Conservation (phyloP, 1,140 invertebrate species). For the Aphis gossypii region DNA sequence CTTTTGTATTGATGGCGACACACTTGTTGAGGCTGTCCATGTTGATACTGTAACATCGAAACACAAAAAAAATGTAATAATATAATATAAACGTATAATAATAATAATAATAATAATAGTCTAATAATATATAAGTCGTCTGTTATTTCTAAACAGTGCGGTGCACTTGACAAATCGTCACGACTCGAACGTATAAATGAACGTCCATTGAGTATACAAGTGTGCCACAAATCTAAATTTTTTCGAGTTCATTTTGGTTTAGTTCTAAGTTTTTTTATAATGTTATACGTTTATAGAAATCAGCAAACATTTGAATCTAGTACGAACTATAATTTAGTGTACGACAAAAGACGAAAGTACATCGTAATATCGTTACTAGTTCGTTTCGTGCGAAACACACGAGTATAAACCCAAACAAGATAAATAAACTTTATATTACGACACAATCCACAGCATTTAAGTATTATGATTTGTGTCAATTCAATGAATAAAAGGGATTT, state of each 20-base stretch:
- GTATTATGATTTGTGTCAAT: background rate
- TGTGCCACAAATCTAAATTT: background rate
- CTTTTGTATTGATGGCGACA: background rate
- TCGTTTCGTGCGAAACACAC: background rate
- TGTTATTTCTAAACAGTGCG: background rate
- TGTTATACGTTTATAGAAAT: background rate
- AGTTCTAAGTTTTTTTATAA: background rate
- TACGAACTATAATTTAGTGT: background rate
- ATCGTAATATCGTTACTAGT: background rate
- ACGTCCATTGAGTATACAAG: background rate
- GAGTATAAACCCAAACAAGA: background rate
- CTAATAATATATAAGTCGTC: no score
- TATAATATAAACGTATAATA: background rate
- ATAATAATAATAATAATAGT: no score
- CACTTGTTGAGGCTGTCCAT: conserved; percentile 42
- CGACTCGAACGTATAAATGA: background rate
- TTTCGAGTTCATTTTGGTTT: background rate
- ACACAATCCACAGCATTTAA: background rate
- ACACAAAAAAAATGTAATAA: background rate
- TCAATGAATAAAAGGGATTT: background rate
- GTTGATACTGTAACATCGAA: conserved; percentile 20
- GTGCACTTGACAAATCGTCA: background rate
- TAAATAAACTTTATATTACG: background rate
- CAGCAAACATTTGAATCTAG: background rate
- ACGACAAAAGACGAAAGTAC: no score